Conservation (phyloP, 2,888 invertebrate species). For the Pyrocoelia pectoralis region DNA sequence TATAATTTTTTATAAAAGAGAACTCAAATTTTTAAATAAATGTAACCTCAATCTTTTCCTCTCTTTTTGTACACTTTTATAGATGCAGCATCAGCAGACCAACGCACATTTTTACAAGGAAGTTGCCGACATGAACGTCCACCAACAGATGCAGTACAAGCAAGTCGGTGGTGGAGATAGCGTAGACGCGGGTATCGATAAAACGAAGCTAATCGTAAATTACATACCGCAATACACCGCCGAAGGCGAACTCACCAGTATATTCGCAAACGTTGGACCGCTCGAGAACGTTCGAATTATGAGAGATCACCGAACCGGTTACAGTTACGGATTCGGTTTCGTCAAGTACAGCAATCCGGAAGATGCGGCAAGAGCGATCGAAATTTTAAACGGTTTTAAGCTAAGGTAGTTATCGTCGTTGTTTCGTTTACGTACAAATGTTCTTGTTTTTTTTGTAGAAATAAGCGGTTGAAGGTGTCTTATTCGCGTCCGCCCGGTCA, state of each 20-base stretch:
- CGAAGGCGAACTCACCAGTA: constrained; percentile 87
- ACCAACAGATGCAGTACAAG: constrained; percentile 15
- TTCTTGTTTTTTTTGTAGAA: constrained; percentile 62
- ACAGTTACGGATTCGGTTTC: constrained; percentile 96
- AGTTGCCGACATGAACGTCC: constrained; percentile 15
- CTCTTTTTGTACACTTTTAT: neutral
- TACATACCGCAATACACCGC: constrained; percentile 94
- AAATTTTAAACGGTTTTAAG: constrained; percentile 78
- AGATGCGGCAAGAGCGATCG: constrained; percentile 87
- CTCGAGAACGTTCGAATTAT: constrained; percentile 91
- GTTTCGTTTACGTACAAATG: constrained; percentile 2
- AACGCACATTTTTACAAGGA: constrained; percentile 12
- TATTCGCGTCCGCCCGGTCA: constrained; percentile 92
- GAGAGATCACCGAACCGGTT: constrained; percentile 89
- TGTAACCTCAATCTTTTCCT: neutral
- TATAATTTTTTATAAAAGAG: neutral
- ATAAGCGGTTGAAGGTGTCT: constrained; percentile 93
- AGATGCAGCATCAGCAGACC: neutral
- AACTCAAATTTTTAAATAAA: neutral
- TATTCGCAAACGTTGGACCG: constrained; percentile 89
- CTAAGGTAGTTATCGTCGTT: constrained; percentile 47
- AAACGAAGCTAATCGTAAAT: constrained; percentile 92
- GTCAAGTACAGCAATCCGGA: constrained; percentile 88
- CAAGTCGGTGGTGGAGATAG: constrained; percentile 52
- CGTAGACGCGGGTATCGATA: constrained; percentile 47